These are phyloP conservation scores for Boloria selene DNA, from an alignment of 2,888 invertebrate species.

Conservation along the genomic window DNA sequence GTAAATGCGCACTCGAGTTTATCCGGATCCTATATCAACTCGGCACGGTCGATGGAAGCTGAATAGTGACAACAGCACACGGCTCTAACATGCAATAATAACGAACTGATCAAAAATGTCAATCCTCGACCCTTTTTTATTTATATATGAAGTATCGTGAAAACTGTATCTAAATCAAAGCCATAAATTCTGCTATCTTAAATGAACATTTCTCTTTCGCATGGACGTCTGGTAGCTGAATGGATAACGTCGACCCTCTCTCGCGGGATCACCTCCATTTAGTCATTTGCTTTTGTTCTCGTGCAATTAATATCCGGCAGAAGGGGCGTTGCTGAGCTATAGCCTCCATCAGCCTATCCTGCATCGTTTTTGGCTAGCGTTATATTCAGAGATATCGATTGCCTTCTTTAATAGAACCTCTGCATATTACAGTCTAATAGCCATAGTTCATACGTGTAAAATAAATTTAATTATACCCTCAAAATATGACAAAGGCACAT, in stretches of 20 bases:
- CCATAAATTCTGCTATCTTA: conserved; percentile 81
- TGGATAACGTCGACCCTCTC: conserved; percentile 80
- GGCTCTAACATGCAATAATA: conserved; percentile 69
- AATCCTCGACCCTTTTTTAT: conserved; percentile 64
- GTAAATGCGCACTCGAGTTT: conserved; percentile 58
- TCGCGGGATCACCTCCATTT: conserved; percentile 78
- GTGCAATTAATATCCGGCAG: conserved; percentile 80
- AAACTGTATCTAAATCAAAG: conserved; percentile 79
- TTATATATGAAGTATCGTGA: conserved; percentile 38
- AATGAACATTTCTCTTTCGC: conserved; percentile 80
- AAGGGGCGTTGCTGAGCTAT: conserved; percentile 74
- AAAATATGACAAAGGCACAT: conserved; percentile 44
- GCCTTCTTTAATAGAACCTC: background rate
- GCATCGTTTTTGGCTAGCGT: conserved; percentile 56
- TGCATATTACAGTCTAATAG: background rate
- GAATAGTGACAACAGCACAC: conserved; percentile 65
- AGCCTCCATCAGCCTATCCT: conserved; percentile 74
- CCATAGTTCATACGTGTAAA: conserved; percentile 3
- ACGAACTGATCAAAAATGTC: conserved; percentile 55
- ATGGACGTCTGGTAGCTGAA: conserved; percentile 78
- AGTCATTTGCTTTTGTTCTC: conserved; percentile 82
- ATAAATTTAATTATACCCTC: conserved; percentile 4
- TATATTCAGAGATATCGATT: conserved; percentile 27
- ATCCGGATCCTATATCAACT: conserved; percentile 67
- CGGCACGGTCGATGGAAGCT: conserved; percentile 57